Evolutionary conservation across 1,140 invertebrate genomes (phyloP), one percentile per base, ranked within the genome.

Genomic region (Scaptomyza hsui): DNA sequence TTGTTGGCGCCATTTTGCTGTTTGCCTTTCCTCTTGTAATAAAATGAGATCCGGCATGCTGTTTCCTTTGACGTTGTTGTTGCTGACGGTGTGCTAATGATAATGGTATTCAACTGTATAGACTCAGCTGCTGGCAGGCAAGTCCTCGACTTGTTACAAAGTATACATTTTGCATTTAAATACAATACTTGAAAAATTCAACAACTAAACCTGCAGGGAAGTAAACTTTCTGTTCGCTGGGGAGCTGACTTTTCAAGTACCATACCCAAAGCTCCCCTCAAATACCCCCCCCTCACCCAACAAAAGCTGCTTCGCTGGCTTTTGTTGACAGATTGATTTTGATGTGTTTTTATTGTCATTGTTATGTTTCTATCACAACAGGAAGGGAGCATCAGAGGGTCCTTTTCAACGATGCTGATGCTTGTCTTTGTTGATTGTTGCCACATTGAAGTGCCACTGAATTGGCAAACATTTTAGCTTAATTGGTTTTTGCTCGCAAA

Each of bases 271-370:
- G 4, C 19, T 21, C 52, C 26, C 37, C 10, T 15, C 6, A 6
- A 24, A 3, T 3, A 9, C 29, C 37, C 15, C n/a, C 7, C 42
- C 57, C 39, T 13, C 39, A 16, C 59, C 72, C 47, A 24, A 37
- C 24, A 57, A 4, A 13, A 19, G 49, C 47, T 48, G 47, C 29
- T 41, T 55, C 39, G 32, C 48, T 73, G 75, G 65, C 73, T 65
- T 62, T 78, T 86, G 81, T 86, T 86, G 81, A 86, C 81, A 86
- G 81, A 86, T 86, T 86, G 81, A 86, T 86, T 86, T 81, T 86
- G 82, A 86, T 86, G 82, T 86, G 82, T 86, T 86, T 86, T 88
- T 65, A 86, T 86, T 85, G 81, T 86, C 57, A 86, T 86, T 85
- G 77, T 85, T 80, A 77, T 79, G 65, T 63, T 70, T 60, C 69